Conservation (phyloP, 2,888 invertebrate species). For the Cephus runcator region DNA sequence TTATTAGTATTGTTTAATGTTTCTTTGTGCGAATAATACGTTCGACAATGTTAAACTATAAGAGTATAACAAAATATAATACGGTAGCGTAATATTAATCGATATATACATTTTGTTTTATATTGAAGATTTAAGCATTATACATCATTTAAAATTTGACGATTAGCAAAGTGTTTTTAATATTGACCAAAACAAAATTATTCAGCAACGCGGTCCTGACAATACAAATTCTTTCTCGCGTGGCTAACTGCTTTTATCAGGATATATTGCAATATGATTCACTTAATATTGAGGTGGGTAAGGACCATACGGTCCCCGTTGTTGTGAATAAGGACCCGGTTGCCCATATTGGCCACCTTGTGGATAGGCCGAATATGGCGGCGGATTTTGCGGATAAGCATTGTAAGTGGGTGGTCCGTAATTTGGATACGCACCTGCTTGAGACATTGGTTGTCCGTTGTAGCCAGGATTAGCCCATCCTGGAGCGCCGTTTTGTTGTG, state of each 20-base stretch:
- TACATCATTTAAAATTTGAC: slow-evolving; percentile 35
- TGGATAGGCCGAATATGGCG: slow-evolving; percentile 37
- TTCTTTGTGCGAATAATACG: slow-evolving; percentile 17
- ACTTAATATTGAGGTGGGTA: slow-evolving; percentile 44
- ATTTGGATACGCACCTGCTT: slow-evolving; percentile 63
- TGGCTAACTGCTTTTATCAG: background rate
- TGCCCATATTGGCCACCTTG: slow-evolving; percentile 58
- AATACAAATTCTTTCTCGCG: background rate
- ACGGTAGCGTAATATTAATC: slow-evolving; percentile 25
- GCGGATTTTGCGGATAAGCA: slow-evolving; percentile 36
- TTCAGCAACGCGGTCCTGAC: background rate
- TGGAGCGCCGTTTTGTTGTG: slow-evolving; percentile 55
- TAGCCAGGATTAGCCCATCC: slow-evolving; percentile 61
- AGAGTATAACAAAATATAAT: slow-evolving; percentile 18
- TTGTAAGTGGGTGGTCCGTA: slow-evolving; percentile 36
- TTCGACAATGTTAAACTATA: slow-evolving; percentile 14
- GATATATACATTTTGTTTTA: slow-evolving; percentile 16
- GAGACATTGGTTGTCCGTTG: slow-evolving; percentile 59
- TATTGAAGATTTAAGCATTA: background rate
- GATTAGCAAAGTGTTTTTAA: slow-evolving; percentile 18
- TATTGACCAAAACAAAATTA: slow-evolving; percentile 1
- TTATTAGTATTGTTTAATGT: slow-evolving; percentile 43
- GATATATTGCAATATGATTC: background rate
- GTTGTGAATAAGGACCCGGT: slow-evolving; percentile 42
- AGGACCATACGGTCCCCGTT: slow-evolving; percentile 36